Evolutionary conservation across 1,140 invertebrate species (phyloP).

Genomic region (Dolichoris vasculosae): DNA sequence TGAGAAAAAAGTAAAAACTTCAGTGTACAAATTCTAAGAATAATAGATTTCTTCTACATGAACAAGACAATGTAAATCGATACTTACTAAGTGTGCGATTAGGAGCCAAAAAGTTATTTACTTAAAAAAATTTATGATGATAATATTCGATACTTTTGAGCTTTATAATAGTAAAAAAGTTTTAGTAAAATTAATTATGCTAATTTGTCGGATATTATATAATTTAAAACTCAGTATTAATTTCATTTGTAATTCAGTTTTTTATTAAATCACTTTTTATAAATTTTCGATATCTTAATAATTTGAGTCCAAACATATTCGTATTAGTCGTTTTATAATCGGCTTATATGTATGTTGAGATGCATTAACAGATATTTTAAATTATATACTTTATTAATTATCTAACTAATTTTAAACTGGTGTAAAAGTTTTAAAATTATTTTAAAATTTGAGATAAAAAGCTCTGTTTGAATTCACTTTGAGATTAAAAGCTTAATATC

Average conservation of each 20-base stretch:
- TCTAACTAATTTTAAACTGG: background rate
- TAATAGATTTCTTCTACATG: background rate
- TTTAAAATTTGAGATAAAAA: background rate
- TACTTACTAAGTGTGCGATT: constrained; percentile 11
- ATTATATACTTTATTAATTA: background rate
- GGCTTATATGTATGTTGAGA: background rate
- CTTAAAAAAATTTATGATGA: no score
- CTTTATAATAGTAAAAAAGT: background rate
- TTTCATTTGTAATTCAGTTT: background rate
- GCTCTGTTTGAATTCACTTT: background rate
- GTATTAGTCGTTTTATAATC: background rate
- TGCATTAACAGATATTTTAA: background rate
- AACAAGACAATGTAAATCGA: background rate
- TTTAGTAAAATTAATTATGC: background rate
- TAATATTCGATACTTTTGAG: no score
- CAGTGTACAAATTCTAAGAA: background rate
- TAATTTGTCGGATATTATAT: background rate
- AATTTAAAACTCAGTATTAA: background rate
- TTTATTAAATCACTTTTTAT: no score
- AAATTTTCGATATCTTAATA: background rate
- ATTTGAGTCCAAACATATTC: background rate
- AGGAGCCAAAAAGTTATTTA: constrained; percentile 8
- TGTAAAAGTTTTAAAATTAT: background rate
- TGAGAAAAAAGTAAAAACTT: background rate
- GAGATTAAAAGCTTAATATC: constrained; percentile 19